Percentiles rank a stretch among this genome's conserved stretches.
phyloP scores from a whole-genome alignment of 2,888 invertebrate genomes.

The Eupithecia tripunctaria region DNA sequence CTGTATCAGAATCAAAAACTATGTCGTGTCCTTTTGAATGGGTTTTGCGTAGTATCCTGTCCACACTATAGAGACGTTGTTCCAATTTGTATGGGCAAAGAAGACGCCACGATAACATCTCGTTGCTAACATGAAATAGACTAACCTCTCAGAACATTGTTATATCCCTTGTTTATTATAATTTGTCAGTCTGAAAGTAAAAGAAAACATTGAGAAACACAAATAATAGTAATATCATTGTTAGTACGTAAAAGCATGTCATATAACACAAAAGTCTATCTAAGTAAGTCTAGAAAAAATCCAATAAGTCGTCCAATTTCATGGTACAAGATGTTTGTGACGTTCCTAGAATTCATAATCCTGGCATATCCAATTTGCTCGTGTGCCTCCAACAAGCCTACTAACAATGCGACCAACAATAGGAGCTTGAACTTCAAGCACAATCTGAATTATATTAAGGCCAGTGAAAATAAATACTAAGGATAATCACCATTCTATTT shows the following conservation, averaged over 20 bases:
- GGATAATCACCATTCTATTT: slow-evolving; percentile 30
- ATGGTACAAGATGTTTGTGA: slow-evolving; percentile 14
- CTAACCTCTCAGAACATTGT: background rate
- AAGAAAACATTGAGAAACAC: background rate
- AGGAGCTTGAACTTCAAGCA: slow-evolving; percentile 50
- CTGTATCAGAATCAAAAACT: background rate
- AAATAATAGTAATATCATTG: background rate
- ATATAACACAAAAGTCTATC: background rate
- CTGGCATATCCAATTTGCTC: slow-evolving; percentile 65
- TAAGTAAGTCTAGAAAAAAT: background rate
- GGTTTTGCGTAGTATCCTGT: too few relatives aligned
- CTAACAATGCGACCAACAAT: slow-evolving; percentile 50
- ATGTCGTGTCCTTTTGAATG: too few relatives aligned
- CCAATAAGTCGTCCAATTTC: background rate
- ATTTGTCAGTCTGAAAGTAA: background rate
- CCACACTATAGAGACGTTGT: too few relatives aligned
- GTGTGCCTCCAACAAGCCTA: slow-evolving; percentile 58
- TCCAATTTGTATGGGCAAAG: too few relatives aligned
- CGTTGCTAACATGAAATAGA: too few relatives aligned
- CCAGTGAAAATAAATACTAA: slow-evolving; percentile 29
- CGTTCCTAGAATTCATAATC: slow-evolving; percentile 36
- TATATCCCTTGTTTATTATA: background rate
- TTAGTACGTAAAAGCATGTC: background rate
- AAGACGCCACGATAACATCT: too few relatives aligned
- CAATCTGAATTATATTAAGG: slow-evolving; percentile 45